Evolutionary conservation across 2,113 vertebrate species (phyloP).

Genomic region (Halcyon senegalensis): DNA sequence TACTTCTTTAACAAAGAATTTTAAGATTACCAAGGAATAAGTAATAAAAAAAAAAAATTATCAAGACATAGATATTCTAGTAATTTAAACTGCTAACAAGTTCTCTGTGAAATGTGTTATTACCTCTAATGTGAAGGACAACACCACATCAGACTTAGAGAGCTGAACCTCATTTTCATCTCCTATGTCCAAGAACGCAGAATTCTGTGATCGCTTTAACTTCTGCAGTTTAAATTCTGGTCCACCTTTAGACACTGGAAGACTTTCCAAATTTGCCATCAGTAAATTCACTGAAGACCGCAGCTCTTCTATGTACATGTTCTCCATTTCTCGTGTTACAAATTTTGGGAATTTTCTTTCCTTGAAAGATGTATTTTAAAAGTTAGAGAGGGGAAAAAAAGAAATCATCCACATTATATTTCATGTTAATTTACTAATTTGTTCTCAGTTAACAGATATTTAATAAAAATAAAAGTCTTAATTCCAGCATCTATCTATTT

Average conservation of each 20-base stretch:
- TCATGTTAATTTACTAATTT: not conserved
- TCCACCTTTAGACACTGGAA: slow-evolving; percentile 94
- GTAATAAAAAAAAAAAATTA: not conserved
- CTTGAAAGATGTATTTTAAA: slow-evolving; percentile 73
- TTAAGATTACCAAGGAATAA: not conserved
- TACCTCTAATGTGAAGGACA: slow-evolving; percentile 95
- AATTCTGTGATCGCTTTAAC: slow-evolving; percentile 91
- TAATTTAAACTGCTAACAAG: not conserved
- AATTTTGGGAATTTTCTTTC: slow-evolving; percentile 88
- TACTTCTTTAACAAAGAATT: not conserved
- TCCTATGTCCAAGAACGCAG: slow-evolving; percentile 92
- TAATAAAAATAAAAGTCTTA: not conserved
- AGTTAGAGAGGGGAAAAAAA: not conserved
- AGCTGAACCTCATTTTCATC: slow-evolving; percentile 91
- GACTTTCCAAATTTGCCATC: slow-evolving; percentile 97
- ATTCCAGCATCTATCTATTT: not conserved
- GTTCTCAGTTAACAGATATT: not conserved
- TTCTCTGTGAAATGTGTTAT: not conserved
- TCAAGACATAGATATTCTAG: not conserved
- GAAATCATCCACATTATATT: not conserved
- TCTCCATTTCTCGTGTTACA: slow-evolving; percentile 90
- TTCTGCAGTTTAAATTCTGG: slow-evolving; percentile 93
- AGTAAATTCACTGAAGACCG: slow-evolving; percentile 92
- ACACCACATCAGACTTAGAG: slow-evolving; percentile 92
- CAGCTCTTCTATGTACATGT: slow-evolving; percentile 91